Evolutionary conservation across 2,113 vertebrate genomes (phyloP), one percentile per base, ranked within the genome.

Genomic region (Prunella fulvescens): DNA sequence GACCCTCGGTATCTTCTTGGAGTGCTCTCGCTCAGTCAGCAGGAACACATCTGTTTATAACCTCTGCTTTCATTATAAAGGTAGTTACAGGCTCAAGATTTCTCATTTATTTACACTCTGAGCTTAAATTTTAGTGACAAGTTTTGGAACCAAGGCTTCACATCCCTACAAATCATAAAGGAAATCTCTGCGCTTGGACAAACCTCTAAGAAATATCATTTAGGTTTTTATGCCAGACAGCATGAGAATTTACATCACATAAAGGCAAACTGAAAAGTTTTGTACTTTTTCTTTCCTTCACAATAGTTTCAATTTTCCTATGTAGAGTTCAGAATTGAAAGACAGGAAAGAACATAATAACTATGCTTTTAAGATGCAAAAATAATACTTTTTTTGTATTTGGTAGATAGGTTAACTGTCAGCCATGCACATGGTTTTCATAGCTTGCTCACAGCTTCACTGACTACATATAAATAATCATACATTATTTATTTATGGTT

Each of bases 61-160:
- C 64, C 89, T 58, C 51, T 19, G 6, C 47, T 62, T 84, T 60
- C 54, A 61, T 85, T 88, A 79, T 17, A 58, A 81, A 94, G 51
- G 86, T 76, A 67, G 78, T 65, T 91, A 91, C 82, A 79, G 51
- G 81, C 72, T 91, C 72, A 48, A 71, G 83, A 91, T 65, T 88
- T 88, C 69, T 56, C 73, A 87, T 80, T 83, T 92, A 94, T 93
- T 94, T 95, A 90, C 54, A 50, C 54, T 57, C 50, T 1, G 44
- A 86, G 66, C 69, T 92, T 69, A 85, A 90, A 80, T 85, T 91
- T 90, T 90, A 44, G 14, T 92, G 93, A 86, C 88, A 93, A 82
- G 42, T 80, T 94, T 92, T 93, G 62, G 54, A 93, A 72, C 9
- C 18, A 33, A 77, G 28, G 23, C 74, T 91, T 89, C 62, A 44